Evolutionary conservation across 2,797 vertebrate species (phyloP).

Genomic region (Gastrophryne carolinensis): DNA sequence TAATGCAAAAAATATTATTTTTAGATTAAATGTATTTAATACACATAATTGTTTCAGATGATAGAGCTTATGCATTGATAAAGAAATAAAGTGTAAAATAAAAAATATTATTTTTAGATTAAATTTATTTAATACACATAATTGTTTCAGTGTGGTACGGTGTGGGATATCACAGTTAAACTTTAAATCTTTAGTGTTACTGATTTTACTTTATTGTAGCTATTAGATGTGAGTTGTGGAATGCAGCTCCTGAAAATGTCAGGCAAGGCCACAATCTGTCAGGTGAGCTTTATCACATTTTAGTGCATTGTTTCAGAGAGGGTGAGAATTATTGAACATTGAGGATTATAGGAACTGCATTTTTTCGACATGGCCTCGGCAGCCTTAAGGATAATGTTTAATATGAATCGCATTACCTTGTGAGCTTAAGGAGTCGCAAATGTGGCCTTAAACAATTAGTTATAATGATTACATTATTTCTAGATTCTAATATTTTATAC

Average conservation of each 20-base stretch:
- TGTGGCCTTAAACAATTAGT: slow-evolving; percentile 49
- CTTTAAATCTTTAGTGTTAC: not conserved
- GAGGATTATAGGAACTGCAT: slow-evolving; percentile 3
- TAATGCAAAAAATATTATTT: too few species aligned
- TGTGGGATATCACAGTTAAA: not conserved
- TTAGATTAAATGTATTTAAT: too few species aligned
- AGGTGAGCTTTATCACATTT: slow-evolving; percentile 34
- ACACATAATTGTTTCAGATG: too few species aligned
- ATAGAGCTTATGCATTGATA: too few species aligned
- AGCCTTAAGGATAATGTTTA: slow-evolving; percentile 41
- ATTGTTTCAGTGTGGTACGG: too few species aligned
- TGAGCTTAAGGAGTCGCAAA: slow-evolving; percentile 19
- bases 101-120: too few species aligned
- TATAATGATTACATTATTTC: slow-evolving; percentile 51
- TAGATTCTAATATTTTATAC: slow-evolving; percentile 51
- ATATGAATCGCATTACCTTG: slow-evolving; percentile 34
- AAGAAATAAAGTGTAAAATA: too few species aligned
- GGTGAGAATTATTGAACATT: slow-evolving; percentile 25
- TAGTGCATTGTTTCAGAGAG: slow-evolving; percentile 6
- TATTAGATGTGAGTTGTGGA: not conserved
- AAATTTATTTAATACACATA: too few species aligned
- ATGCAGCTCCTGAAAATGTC: slow-evolving; percentile 11
- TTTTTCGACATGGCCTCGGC: not conserved
- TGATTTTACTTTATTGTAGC: slow-evolving; percentile 15
- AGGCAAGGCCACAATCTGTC: slow-evolving; percentile 24